Conservation (phyloP, 1,140 invertebrate species). For the Pseudomyrmex gracilis region DNA sequence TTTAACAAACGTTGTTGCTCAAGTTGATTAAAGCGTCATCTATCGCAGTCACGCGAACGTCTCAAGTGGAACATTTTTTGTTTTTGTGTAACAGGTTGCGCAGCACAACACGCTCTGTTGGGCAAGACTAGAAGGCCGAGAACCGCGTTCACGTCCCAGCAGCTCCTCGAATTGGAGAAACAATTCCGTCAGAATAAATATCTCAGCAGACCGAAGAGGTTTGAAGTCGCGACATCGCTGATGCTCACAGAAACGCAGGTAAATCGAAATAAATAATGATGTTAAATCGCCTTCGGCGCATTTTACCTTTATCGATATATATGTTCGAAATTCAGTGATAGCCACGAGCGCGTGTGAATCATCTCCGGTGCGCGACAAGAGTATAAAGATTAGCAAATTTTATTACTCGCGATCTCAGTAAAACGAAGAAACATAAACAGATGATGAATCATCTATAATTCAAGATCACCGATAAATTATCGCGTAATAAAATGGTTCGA, state of each 20-base stretch:
- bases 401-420: slow-evolving; percentile 29
- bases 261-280: slow-evolving; percentile 71
- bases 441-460: slow-evolving; percentile 28
- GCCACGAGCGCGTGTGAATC: slow-evolving; percentile 9
- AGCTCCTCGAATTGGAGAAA: slow-evolving; percentile 98
- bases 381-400: slow-evolving; percentile 37
- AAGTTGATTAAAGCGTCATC: background rate
- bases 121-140: slow-evolving; percentile 98
- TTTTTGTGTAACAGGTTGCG: slow-evolving; percentile 82
- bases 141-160: slow-evolving; percentile 99
- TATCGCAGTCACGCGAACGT: background rate
- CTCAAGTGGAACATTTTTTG: background rate
- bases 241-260: slow-evolving; percentile 99
- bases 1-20: background rate
- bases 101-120: slow-evolving; percentile 91
- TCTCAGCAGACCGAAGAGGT: slow-evolving; percentile 98
- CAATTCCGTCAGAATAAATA: slow-evolving; percentile 99
- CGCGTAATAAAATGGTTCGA: slow-evolving; percentile 9
- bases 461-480: slow-evolving; percentile 5
- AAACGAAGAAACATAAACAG: background rate
- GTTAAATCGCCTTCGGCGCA: slow-evolving; percentile 21
- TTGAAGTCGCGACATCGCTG: slow-evolving; percentile 98
- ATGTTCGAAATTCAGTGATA: slow-evolving; percentile 4
- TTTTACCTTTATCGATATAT: slow-evolving; percentile 20
- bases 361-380: slow-evolving; percentile 45